These are phyloP conservation scores for Pardosa pseudoannulata DNA, from an alignment of 2,888 invertebrate genomes.

Conservation along the genomic window DNA sequence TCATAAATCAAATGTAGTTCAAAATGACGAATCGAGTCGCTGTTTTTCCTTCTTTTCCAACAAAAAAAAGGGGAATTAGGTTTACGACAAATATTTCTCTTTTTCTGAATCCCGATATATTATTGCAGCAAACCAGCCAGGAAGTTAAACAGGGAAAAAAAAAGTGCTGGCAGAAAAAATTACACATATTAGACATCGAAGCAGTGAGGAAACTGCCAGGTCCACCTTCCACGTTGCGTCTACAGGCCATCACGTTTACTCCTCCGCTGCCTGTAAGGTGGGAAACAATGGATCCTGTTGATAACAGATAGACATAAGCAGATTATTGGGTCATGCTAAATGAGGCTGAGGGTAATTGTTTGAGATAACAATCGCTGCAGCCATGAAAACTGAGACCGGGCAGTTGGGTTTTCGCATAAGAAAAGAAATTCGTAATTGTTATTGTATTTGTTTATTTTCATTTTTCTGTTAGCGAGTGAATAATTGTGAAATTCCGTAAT, in stretches of 20 bases:
- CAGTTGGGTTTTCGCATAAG: not conserved
- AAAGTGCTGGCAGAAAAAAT: not conserved
- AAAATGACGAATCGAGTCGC: too few relatives aligned
- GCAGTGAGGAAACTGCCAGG: not conserved
- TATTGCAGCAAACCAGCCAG: too few relatives aligned
- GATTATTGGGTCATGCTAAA: not conserved
- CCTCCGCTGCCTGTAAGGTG: not conserved
- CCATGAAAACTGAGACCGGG: not conserved
- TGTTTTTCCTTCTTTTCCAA: too few relatives aligned
- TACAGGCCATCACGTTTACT: not conserved
- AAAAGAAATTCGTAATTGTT: not conserved
- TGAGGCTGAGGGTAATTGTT: not conserved
- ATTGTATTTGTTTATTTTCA: too few relatives aligned
- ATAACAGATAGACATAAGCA: constrained; percentile 7
- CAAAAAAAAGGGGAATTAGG: too few relatives aligned
- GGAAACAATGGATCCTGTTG: not conserved
- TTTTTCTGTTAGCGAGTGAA: too few relatives aligned
- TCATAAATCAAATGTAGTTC: too few relatives aligned
- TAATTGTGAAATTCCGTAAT: too few relatives aligned
- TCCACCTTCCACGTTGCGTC: not conserved
- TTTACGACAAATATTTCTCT: too few relatives aligned
- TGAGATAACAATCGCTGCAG: not conserved
- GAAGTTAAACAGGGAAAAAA: not conserved
- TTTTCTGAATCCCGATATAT: too few relatives aligned
- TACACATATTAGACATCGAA: too few relatives aligned